phyloP scores from a whole-genome alignment of 2,888 invertebrate genomes.

The Mesorhabditis spiculigera region DNA sequence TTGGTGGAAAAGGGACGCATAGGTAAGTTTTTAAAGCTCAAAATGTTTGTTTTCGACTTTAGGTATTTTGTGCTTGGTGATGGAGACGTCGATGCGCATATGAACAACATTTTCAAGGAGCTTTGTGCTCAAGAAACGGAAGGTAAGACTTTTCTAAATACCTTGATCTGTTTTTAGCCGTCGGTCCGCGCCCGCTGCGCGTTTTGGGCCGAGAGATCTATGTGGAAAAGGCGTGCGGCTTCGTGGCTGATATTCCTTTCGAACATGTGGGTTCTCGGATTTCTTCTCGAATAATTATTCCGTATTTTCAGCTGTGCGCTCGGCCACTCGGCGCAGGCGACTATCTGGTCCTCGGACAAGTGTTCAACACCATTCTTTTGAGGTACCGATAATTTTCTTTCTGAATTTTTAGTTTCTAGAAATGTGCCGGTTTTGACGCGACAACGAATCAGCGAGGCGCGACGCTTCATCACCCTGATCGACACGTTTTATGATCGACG shows the following conservation, averaged over 20 bases:
- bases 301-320: slow-evolving; percentile 66
- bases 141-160: slow-evolving; percentile 52
- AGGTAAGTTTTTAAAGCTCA: too few relatives aligned
- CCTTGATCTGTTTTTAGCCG: slow-evolving; percentile 60
- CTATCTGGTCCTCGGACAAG: slow-evolving; percentile 84
- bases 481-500: slow-evolving; percentile 92
- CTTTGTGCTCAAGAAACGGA: slow-evolving; percentile 85
- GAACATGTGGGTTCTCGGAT: slow-evolving; percentile 68
- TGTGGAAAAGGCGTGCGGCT: slow-evolving; percentile 85
- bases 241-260: slow-evolving; percentile 82
- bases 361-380: slow-evolving; percentile 90
- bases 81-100: slow-evolving; percentile 65
- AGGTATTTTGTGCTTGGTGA: slow-evolving; percentile 24
- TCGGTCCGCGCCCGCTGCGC: slow-evolving; percentile 78
- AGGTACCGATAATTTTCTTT: too few relatives aligned
- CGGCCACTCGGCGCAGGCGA: slow-evolving; percentile 90
- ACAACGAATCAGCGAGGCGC: slow-evolving; percentile 77
- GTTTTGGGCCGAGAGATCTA: slow-evolving; percentile 84
- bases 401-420: slow-evolving; percentile 59
- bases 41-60: too few relatives aligned
- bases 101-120: slow-evolving; percentile 82
- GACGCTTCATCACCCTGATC: slow-evolving; percentile 91
- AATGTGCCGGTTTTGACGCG: slow-evolving; percentile 81
- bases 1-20: slow-evolving; percentile 21
- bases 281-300: neutral